These are phyloP conservation scores for Papilio polyxenes DNA, from an alignment of 1,140 invertebrate species.

Conservation along the genomic window DNA sequence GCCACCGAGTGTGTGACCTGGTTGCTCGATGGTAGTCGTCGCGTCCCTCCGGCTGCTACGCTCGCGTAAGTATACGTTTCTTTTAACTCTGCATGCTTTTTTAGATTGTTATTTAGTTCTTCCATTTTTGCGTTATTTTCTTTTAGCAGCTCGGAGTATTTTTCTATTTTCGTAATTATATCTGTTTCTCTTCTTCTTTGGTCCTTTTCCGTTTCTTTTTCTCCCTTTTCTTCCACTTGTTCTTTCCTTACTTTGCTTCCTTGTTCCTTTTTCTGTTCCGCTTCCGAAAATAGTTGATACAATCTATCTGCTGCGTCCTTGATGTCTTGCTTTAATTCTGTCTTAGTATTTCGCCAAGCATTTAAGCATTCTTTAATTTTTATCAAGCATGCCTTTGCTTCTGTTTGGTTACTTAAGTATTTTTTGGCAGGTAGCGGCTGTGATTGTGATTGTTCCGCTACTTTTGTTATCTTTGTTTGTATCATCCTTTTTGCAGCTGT, in stretches of 20 bases:
- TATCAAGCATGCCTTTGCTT: not conserved
- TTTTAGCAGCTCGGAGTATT: conserved; percentile 26
- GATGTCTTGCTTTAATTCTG: conserved; percentile 20
- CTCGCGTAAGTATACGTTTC: not conserved
- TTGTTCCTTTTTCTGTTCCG: not conserved
- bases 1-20: conserved; percentile 3
- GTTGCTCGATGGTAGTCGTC: not conserved
- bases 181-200: not conserved
- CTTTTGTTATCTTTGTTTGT: not conserved
- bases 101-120: conserved; percentile 17
- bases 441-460: not conserved
- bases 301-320: not conserved
- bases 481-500: not conserved
- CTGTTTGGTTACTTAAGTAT: not conserved
- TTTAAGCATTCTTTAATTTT: not conserved
- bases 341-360: not conserved
- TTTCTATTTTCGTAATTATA: conserved; percentile 26
- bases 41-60: not conserved
- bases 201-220: not conserved
- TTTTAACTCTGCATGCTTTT: not conserved
- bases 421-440: conserved; percentile 14
- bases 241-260: not conserved
- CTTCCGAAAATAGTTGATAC: conserved; percentile 5
- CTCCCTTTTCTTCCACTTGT: not conserved
- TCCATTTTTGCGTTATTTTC: conserved; percentile 38